Evolutionary conservation across 2,888 invertebrate genomes (phyloP), one percentile per base, ranked within the genome.

Genomic region (Tipula confusa): DNA sequence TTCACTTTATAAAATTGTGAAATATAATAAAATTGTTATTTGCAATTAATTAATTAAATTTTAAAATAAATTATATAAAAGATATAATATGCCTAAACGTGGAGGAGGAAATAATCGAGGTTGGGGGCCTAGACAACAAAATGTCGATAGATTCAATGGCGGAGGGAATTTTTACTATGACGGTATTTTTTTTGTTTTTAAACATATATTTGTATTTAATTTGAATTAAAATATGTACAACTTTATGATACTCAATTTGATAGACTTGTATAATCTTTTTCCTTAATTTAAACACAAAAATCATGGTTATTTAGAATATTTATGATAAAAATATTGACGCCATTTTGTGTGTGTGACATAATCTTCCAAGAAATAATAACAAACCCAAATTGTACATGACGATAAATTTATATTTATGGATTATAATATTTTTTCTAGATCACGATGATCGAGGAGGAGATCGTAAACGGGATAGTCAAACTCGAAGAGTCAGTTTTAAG

Each of bases 401-500:
- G n/a, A n/a, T n/a, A n/a, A n/a, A n/a, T n/a, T n/a, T n/a, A n/a
- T n/a, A n/a, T n/a, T n/a, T n/a, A n/a, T n/a, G n/a, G n/a, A n/a
- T n/a, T n/a, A n/a, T n/a, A n/a, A n/a, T n/a, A n/a, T n/a, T n/a
- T n/a, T n/a, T n/a, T 84, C 29, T 31, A 86, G 87, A 86, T 24
- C 86, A 86, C 81, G 86, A 86, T 85, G 88, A 87, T 64, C 87
- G 87, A 3, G 85, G 87, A 3, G 85, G 86, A 84, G n/a, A 18
- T 29, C 38, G 64, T 81, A 87, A 87, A 18, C 48, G 79, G 18
- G 82, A 83, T 24, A 83, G 48, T 79, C 87, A 87, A 24, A 89
- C 88, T 24, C 86, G 89, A 9, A 87, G 89, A 28, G 90, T 90
- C 43, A 89, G 89, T 84, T 90, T 90, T 84, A 90, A 90, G 83